A percentile compares a stretch with the other conserved stretches of the same genome.
phyloP scores from a whole-genome alignment of 2,113 vertebrate species.

The Caretta caretta region DNA sequence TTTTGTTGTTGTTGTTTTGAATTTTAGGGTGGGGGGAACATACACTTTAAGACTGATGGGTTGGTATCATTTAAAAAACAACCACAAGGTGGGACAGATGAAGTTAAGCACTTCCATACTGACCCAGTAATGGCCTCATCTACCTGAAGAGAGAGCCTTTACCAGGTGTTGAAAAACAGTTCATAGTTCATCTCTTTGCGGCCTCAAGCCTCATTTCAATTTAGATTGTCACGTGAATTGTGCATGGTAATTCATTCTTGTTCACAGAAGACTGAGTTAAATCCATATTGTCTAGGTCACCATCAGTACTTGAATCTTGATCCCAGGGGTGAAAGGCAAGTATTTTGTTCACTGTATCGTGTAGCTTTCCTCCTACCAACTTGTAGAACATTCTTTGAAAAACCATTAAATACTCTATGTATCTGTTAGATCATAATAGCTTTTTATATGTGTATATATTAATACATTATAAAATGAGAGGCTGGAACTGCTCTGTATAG shows the following conservation, averaged over 20 bases:
- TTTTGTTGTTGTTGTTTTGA: conserved; percentile 42
- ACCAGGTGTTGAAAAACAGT: background rate
- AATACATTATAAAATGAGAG: conserved; percentile 22
- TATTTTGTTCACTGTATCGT: conserved; percentile 7
- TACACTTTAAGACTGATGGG: conserved; percentile 4
- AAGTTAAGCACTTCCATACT: background rate
- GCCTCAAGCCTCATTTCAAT: conserved; percentile 39
- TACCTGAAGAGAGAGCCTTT: conserved; percentile 6
- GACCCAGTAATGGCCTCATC: conserved; percentile 27
- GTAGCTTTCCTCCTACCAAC: background rate
- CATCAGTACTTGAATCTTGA: conserved; percentile 26
- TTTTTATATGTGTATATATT: background rate
- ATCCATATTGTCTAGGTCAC: conserved; percentile 27
- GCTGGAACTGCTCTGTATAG: background rate
- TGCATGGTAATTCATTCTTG: conserved; percentile 27
- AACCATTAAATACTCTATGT: background rate
- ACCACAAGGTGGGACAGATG: background rate
- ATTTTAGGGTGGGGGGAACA: conserved; percentile 2
- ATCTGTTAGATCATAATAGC: background rate
- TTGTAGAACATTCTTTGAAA: background rate
- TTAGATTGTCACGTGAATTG: conserved; percentile 47
- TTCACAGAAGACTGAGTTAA: conserved; percentile 14
- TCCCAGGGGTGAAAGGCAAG: conserved; percentile 4
- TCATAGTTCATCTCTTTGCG: conserved; percentile 39
- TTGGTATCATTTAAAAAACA: background rate